Percentiles rank a stretch among this genome's conserved stretches.
Conservation (phyloP, 2,888 invertebrate species). For the Sepiola atlantica region DNA sequence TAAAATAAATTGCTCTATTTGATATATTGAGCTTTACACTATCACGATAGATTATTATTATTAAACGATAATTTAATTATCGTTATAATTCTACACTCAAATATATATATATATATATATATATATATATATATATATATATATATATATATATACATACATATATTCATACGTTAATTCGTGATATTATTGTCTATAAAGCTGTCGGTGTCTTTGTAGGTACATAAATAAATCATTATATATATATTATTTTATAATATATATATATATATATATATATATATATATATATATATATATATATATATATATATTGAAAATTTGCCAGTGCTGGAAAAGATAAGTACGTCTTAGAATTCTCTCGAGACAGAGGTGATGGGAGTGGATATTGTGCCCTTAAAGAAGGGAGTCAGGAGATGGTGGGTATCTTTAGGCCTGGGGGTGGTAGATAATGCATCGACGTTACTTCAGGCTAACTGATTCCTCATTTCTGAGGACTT, state of each 20-base stretch:
- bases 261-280: too few species aligned
- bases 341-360: neutral
- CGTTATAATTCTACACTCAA: too few species aligned
- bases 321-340: neutral
- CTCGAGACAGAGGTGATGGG: neutral
- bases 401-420: neutral
- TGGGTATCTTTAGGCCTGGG: neutral
- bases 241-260: neutral
- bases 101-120: too few species aligned
- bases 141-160: too few species aligned
- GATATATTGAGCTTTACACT: too few species aligned
- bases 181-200: too few species aligned
- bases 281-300: neutral
- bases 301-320: neutral
- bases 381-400: neutral
- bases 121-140: too few species aligned
- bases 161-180: too few species aligned
- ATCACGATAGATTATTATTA: too few species aligned
- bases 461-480: neutral
- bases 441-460: neutral
- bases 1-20: too few species aligned
- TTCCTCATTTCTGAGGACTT: neutral
- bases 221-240: neutral
- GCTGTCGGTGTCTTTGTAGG: too few species aligned
- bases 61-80: too few species aligned